Base-by-base conservation (phyloP, 2,888 invertebrate genomes). In the Leuctra nigra region DNA sequence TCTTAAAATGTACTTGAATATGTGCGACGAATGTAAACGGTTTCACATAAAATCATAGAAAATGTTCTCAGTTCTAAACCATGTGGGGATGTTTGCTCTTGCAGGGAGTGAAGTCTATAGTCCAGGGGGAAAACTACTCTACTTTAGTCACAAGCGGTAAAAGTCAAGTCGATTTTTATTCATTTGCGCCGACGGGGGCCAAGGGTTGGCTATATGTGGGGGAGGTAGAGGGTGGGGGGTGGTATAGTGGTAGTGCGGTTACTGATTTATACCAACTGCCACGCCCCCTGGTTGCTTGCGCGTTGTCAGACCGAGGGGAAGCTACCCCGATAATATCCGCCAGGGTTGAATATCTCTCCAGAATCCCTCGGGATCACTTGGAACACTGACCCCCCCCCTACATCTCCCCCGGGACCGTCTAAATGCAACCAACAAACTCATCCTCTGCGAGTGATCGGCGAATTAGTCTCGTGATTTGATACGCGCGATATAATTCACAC, bases 241-340 rank as follows among this genome's bases (percentile, higher is more conserved):
- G 50, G 50, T 18, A 16, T 18, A 16, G 41, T 41, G 41, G n/a
- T 23, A 23, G 53, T 57, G 58, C 65, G 69, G 70, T 69, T 68
- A 64, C 68, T 72, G 71, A 72, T 72, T 72, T 71, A 71, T 71
- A 67, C 66, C 63, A 67, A 60, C 61, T 60, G 67, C 65, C 70
- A 70, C 70, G 69, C 71, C 70, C 66, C 67, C 68, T 65, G 55
- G 33, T 33, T 54, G 47, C 38, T 20, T 38, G 16, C 41, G 29
- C 35, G 29, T 35, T 35, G 35, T 29, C 29, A 29, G 29, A 11
- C 7, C 29, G 11, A 52, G 52, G 52, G 52, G 52, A 52, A 16
- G 24, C 14, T 33, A 25, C 52, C 24, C 20, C 50, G 18, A 23
- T 29, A 29, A 29, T 29, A 29, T 29, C 29, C 29, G 29, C 11